Base-by-base conservation (phyloP, 1,140 invertebrate genomes). In the Drosophila arizonae region DNA sequence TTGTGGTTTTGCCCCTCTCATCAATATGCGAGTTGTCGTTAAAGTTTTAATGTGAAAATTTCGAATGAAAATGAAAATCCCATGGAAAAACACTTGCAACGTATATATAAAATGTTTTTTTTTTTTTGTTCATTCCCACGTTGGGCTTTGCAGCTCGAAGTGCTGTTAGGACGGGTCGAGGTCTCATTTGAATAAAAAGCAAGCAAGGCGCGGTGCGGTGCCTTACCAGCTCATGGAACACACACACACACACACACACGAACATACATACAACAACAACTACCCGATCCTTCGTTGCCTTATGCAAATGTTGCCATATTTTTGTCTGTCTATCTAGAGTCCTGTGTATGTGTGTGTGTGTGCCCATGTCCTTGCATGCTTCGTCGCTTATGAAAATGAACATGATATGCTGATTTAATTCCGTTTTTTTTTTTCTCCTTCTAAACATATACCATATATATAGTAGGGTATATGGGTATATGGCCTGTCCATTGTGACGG, bases 391-490 rank as follows among this genome's bases (percentile, higher is more conserved):
- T 76, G 75, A 79, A 86, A 87, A 87, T 87, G 75, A 76, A 81
- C 82, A 87, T 86, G 81, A 86, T 87, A 81, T 81, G 78, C 66
- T 85, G 81, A 87, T 87, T 86, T 71, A 65, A 70, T 74, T 70
- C 48, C 45, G 15, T 39, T 43, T 67, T 60, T 28, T 28, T 63
- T 26, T 63, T 8, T 39, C 36, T 39, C 11, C 1, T 45, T 45
- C 33, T 48, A 15, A 11, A 6, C 24, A 28, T 51, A 28, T 51
- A 28, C 1, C 21, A 24, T 24, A 28, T 51, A 28, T 51, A 28
- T 10, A 50, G 36, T 39, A 39, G 36, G 36, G 36, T 30, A 28
- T 54, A 48, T 30, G 33, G 8, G 36, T 15, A 28, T 54, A 48
- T 30, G 21, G 54, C 50, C 41, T 30, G 48, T 36, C 46, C 55